Conservation (phyloP, 1,140 invertebrate genomes). For the Phenacoccus solenopsis region DNA sequence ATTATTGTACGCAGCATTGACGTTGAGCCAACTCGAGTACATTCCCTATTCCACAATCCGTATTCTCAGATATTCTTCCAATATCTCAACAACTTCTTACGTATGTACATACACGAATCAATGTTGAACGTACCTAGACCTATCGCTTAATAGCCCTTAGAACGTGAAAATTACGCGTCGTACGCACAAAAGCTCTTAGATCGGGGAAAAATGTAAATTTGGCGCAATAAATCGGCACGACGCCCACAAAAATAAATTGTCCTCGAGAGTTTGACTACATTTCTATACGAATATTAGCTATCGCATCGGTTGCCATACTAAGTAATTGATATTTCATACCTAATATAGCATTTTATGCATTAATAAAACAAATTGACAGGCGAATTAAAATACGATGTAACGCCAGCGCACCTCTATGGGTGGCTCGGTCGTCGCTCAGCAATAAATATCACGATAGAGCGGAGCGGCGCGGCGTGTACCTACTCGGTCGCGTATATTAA, state of each 20-base stretch:
- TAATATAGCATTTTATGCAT: conserved; percentile 13
- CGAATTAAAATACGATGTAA: conserved; percentile 9
- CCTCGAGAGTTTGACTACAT: background rate
- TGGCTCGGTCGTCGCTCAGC: background rate
- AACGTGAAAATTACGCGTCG: too few relatives aligned
- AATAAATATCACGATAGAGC: background rate
- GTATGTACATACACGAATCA: too few relatives aligned
- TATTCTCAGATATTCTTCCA: too few relatives aligned
- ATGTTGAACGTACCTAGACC: too few relatives aligned
- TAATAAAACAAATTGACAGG: background rate
- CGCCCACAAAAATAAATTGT: background rate
- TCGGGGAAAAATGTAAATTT: conserved; percentile 5
- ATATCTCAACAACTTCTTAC: too few relatives aligned
- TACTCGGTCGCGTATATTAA: too few relatives aligned
- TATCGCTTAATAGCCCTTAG: too few relatives aligned
- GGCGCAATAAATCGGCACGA: background rate
- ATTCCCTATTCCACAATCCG: too few relatives aligned
- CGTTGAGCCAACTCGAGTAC: too few relatives aligned
- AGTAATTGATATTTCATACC: conserved; percentile 4
- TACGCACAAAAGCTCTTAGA: too few relatives aligned
- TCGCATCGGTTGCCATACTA: conserved; percentile 4
- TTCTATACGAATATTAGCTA: background rate
- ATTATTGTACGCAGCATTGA: too few relatives aligned
- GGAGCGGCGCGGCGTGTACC: too few relatives aligned
- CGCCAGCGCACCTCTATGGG: conserved; percentile 14